These are phyloP conservation scores for Anastrepha obliqua DNA, from an alignment of 1,140 invertebrate genomes.

Conservation along the genomic window DNA sequence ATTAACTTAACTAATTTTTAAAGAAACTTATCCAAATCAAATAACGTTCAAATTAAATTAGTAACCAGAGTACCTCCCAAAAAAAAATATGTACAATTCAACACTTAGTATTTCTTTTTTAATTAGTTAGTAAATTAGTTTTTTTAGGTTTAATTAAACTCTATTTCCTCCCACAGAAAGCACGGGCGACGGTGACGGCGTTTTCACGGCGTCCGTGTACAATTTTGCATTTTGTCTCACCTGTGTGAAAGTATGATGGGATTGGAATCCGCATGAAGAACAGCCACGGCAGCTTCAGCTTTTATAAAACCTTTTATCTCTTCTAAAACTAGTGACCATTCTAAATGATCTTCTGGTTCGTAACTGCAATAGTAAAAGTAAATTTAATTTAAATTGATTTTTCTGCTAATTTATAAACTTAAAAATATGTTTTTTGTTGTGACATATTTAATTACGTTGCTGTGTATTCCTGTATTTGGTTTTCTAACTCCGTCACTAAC, in stretches of 20 bases:
- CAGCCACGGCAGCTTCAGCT: slow-evolving; percentile 91
- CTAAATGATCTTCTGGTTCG: slow-evolving; percentile 96
- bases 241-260: slow-evolving; percentile 88
- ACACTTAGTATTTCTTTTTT: slow-evolving; percentile 33
- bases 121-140: not conserved
- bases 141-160: slow-evolving; percentile 54
- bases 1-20: slow-evolving; percentile 43
- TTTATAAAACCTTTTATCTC: slow-evolving; percentile 97
- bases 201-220: slow-evolving; percentile 49
- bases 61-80: slow-evolving; percentile 60
- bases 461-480: slow-evolving; percentile 95
- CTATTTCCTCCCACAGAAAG: slow-evolving; percentile 73
- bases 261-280: slow-evolving; percentile 90
- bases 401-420: not conserved
- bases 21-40: slow-evolving; percentile 17
- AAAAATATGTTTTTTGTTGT: not conserved
- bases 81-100: slow-evolving; percentile 57
- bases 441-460: slow-evolving; percentile 78
- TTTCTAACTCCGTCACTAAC: slow-evolving; percentile 92
- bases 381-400: slow-evolving; percentile 13
- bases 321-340: slow-evolving; percentile 95
- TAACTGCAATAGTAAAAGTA: slow-evolving; percentile 76
- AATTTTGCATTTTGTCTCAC: slow-evolving; percentile 75
- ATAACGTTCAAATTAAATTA: slow-evolving; percentile 26
- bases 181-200: slow-evolving; percentile 66